A percentile compares a stretch with the other conserved stretches of the same genome.
These are phyloP conservation scores for Nothocercus julius DNA, from an alignment of 2,113 vertebrate species.

Conservation along the genomic window DNA sequence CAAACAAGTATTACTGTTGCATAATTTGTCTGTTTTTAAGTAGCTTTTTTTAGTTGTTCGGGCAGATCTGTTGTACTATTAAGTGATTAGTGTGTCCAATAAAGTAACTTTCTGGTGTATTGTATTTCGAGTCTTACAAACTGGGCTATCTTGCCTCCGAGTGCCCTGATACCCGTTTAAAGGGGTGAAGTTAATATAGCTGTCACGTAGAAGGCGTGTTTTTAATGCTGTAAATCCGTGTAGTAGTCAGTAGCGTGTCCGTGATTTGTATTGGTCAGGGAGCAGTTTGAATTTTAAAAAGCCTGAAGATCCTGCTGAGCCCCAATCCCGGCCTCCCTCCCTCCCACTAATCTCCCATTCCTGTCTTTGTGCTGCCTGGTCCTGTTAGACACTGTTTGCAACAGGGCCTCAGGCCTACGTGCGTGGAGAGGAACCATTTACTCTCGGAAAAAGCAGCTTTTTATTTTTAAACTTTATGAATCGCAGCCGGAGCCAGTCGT, in stretches of 20 bases:
- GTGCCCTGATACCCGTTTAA: conserved; percentile 63
- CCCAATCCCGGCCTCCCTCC: conserved; percentile 82
- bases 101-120: conserved; percentile 64
- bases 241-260: conserved; percentile 81
- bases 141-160: neutral
- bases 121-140: conserved; percentile 25
- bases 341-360: conserved; percentile 83
- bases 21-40: conserved; percentile 11
- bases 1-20: neutral
- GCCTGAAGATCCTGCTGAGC: conserved; percentile 83
- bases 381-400: conserved; percentile 80
- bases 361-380: conserved; percentile 87
- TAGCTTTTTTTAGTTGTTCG: conserved; percentile 14
- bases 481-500: conserved; percentile 18
- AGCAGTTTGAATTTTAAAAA: conserved; percentile 86
- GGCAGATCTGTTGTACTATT: neutral
- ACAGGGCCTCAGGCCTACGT: conserved; percentile 76
- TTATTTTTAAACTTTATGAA: conserved; percentile 57
- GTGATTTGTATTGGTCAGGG: conserved; percentile 83
- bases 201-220: conserved; percentile 79
- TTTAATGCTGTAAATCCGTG: conserved; percentile 83
- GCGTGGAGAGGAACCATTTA: conserved; percentile 53
- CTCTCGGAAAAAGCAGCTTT: conserved; percentile 51
- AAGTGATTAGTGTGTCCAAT: conserved; percentile 17
- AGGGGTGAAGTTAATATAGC: conserved; percentile 81